Conservation (phyloP, 2,888 invertebrate genomes). For the Nomada fucata region DNA sequence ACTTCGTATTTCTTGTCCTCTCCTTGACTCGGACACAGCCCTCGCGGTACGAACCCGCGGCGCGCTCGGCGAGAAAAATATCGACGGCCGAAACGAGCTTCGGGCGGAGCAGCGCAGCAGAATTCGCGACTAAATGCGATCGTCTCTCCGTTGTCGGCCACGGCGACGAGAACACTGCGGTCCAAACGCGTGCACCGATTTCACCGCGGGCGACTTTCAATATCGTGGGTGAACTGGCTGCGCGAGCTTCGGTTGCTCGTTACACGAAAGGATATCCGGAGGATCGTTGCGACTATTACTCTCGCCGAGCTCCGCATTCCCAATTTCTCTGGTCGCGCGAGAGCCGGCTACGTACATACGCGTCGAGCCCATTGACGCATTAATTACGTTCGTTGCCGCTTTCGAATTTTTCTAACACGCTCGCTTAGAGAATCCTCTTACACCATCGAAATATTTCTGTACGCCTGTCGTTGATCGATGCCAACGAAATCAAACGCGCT, state of each 20-base stretch:
- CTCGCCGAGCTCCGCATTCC: slow-evolving; percentile 42
- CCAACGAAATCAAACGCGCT: neutral
- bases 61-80: neutral
- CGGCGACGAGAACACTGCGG: neutral
- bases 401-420: neutral
- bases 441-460: neutral
- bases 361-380: neutral
- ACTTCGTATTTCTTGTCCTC: slow-evolving; percentile 36
- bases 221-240: slow-evolving; percentile 57
- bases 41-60: neutral
- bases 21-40: slow-evolving; percentile 47
- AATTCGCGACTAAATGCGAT: too few relatives aligned
- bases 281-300: slow-evolving; percentile 19
- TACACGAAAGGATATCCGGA: slow-evolving; percentile 48
- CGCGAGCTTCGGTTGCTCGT: slow-evolving; percentile 29
- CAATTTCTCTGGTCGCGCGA: slow-evolving; percentile 55
- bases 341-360: neutral
- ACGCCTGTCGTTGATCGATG: neutral
- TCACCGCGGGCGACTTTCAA: slow-evolving; percentile 53
- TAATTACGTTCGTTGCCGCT: neutral
- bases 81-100: too few relatives aligned
- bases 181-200: slow-evolving; percentile 45
- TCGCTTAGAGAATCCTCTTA: neutral
- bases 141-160: neutral
- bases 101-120: too few relatives aligned